Conservation (phyloP, 2,888 invertebrate genomes). For the Melikaiella ostensackeni region DNA sequence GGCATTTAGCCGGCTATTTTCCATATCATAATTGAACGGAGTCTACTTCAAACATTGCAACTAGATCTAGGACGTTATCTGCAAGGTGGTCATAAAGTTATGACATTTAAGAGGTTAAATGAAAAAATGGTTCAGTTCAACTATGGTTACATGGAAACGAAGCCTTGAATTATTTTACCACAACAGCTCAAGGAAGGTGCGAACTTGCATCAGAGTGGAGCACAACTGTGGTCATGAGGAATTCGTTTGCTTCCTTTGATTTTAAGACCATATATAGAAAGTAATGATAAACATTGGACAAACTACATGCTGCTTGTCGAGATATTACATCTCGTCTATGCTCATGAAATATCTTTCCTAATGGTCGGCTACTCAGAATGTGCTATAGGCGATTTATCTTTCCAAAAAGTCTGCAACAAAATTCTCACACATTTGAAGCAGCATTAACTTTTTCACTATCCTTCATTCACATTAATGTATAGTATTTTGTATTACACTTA, state of each 20-base stretch:
- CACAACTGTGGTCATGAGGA: conserved; percentile 31
- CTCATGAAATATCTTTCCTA: conserved; percentile 23
- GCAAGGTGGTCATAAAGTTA: conserved; percentile 12
- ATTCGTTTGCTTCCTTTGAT: conserved; percentile 16
- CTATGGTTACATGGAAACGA: conserved; percentile 38
- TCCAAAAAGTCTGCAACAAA: neutral
- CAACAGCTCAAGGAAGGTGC: conserved; percentile 12
- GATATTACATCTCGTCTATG: conserved; percentile 24
- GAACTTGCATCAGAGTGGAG: conserved; percentile 37
- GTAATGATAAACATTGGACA: conserved; percentile 25
- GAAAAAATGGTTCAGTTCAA: conserved; percentile 21
- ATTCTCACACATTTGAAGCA: conserved; percentile 2
- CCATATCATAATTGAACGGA: no score
- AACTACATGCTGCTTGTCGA: conserved; percentile 36
- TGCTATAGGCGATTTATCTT: neutral
- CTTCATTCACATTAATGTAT: conserved; percentile 3
- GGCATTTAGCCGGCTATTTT: no score
- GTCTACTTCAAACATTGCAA: neutral
- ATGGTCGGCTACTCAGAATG: conserved; percentile 26
- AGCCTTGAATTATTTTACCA: conserved; percentile 30
- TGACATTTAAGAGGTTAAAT: conserved; percentile 30
- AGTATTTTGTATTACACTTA: conserved; percentile 24
- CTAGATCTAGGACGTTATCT: conserved; percentile 13
- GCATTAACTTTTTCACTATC: neutral
- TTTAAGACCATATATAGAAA: conserved; percentile 8